Percentiles rank a stretch among this genome's conserved stretches.
Evolutionary conservation across 53 echinoderm and acorn worm genomes (phyloP).

Genomic region (Henricia sp.): DNA sequence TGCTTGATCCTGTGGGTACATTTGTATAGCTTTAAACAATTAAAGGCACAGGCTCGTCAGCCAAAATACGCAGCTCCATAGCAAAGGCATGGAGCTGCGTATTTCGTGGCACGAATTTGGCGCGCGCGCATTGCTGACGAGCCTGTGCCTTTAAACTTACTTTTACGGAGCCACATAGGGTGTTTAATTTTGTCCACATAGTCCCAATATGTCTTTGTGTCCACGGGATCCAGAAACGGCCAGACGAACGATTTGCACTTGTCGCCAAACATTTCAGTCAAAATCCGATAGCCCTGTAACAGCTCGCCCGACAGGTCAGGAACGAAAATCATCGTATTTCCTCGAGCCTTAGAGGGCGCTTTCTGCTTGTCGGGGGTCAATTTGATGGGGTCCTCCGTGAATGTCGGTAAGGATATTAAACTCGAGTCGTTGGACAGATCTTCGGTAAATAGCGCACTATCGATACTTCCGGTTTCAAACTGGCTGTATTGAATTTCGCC

Average conservation of each 20-base stretch:
- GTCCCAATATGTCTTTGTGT: slow-evolving; percentile 69
- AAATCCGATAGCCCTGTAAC: slow-evolving; percentile 73
- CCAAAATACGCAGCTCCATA: no score
- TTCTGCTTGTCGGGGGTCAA: slow-evolving; percentile 7
- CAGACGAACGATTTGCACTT: slow-evolving; percentile 77
- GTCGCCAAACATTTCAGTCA: slow-evolving; percentile 72
- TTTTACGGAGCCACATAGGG: slow-evolving; percentile 86
- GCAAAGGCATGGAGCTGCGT: no score
- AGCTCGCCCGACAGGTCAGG: slow-evolving; percentile 57
- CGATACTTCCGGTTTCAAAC: not conserved
- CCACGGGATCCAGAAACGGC: slow-evolving; percentile 82
- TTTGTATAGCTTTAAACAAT: no score
- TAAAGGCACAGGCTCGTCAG: no score
- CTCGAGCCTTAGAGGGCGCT: slow-evolving; percentile 58
- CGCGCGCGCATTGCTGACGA: no score
- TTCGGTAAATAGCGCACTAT: not conserved
- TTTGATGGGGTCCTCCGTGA: not conserved
- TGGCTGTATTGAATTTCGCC: not conserved
- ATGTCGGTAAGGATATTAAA: not conserved
- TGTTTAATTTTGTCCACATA: slow-evolving; percentile 75
- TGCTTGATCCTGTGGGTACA: no score
- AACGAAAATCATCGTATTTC: slow-evolving; percentile 49
- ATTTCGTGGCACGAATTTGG: no score
- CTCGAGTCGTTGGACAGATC: not conserved
- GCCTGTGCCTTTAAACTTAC: no score